Base-by-base conservation (phyloP, 2,888 invertebrate genomes). In the Calliopum simillimum region DNA sequence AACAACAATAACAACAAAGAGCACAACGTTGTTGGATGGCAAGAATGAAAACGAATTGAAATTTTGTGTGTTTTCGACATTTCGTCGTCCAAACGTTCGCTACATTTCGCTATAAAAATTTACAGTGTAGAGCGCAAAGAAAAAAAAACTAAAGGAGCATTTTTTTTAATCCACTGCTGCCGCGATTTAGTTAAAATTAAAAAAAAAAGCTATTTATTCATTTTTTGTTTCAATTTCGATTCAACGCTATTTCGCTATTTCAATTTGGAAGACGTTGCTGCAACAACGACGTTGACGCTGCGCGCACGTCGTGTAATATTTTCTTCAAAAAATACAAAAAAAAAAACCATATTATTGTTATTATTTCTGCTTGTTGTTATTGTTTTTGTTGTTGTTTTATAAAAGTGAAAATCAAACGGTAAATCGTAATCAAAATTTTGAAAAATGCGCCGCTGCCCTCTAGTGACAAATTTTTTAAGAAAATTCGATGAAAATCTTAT, bases 1-100 rank as follows among this genome's bases (percentile, higher is more conserved):
- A 47, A 59, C 68, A 53, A 63, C 58, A 55, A 71, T 65, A 44
- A 61, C 59, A 51, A 68, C 63, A 62, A 71, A 65, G 44, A 53
- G 16, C 16, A 53, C 16, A 16, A 21, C 51, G 23, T 71, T 71
- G 69, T 74, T 74, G 71, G 73, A 73, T 78, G 78, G 77, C 78
- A 72, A 75, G 76, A 77, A 79, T 75, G 75, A 76, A 76, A 76
- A 76, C 74, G 55, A 78, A 75, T 73, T 75, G 66, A 78, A 78
- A 79, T 74, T 76, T 69, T 72, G 77, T 73, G 75, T 78, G 72
- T 71, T 72, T 73, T 72, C 61, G 71, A 66, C 71, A 67, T 72
- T 73, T 73, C 73, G 71, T 62, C 33, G 33, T 33, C 8, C 33
- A 33, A 8, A 44, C 49, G 70, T 55, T 41, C 63, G 67, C 55